These are phyloP conservation scores for Pterostichus madidus DNA, from an alignment of 2,888 invertebrate genomes.

Conservation along the genomic window DNA sequence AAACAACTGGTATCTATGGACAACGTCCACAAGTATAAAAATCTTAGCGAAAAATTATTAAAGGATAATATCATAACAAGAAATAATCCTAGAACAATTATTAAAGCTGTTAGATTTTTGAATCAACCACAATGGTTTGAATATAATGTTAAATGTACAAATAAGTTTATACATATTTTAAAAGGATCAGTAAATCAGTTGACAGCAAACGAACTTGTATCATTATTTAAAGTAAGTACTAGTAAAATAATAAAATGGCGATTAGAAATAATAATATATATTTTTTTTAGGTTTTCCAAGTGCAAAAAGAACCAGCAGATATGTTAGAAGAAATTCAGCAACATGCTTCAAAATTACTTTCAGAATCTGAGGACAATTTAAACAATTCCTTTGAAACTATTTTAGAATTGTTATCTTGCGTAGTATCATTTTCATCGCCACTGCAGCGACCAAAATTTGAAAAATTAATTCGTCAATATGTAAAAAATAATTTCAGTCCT, in stretches of 20 bases:
- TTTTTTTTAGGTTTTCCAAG: constrained; percentile 76
- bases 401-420: constrained; percentile 76
- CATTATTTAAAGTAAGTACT: constrained; percentile 74
- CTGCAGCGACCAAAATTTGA: constrained; percentile 76
- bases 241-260: neutral
- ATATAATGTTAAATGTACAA: constrained; percentile 73
- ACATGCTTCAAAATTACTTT: constrained; percentile 74
- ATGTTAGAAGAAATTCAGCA: constrained; percentile 76
- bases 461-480: constrained; percentile 73
- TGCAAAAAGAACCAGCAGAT: constrained; percentile 78
- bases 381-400: constrained; percentile 71
- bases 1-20: constrained; percentile 75
- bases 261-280: constrained; percentile 6
- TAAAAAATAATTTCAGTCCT: constrained; percentile 72
- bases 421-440: constrained; percentile 77
- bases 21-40: constrained; percentile 75
- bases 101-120: constrained; percentile 76
- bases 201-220: constrained; percentile 75
- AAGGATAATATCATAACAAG: constrained; percentile 72
- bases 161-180: constrained; percentile 75
- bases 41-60: constrained; percentile 74
- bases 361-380: constrained; percentile 73
- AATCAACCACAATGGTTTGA: constrained; percentile 78
- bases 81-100: constrained; percentile 71
- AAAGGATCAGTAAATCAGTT: constrained; percentile 74